A percentile compares a stretch with the other conserved stretches of the same genome.
Evolutionary conservation across 2,113 vertebrate species (phyloP).

Genomic region (Cottus gobio): DNA sequence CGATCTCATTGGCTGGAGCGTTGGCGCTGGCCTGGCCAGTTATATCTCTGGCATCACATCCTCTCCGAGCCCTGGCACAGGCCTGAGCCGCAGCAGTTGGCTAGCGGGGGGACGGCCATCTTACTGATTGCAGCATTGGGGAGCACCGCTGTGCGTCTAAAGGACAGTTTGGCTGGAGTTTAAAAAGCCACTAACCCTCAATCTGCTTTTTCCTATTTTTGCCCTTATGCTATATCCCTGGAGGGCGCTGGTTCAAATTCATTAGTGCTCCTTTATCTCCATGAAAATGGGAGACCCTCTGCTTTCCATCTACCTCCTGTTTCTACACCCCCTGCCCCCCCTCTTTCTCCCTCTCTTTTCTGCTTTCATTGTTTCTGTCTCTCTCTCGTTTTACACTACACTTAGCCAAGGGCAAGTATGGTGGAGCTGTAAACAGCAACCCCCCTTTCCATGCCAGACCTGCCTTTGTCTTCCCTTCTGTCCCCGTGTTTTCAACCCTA

Average conservation of each 20-base stretch:
- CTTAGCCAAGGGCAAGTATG: slow-evolving; percentile 61
- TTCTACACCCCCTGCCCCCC: slow-evolving; percentile 45
- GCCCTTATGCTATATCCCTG: slow-evolving; percentile 70
- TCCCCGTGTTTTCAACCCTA: slow-evolving; percentile 44
- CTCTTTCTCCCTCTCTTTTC: slow-evolving; percentile 9
- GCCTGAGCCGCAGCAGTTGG: slow-evolving; percentile 65
- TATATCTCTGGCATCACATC: slow-evolving; percentile 64
- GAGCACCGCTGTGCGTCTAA: slow-evolving; percentile 66
- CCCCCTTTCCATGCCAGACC: slow-evolving; percentile 59
- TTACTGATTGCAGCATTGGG: slow-evolving; percentile 64
- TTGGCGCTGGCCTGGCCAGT: slow-evolving; percentile 39
- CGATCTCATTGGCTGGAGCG: slow-evolving; percentile 51
- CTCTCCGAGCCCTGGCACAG: slow-evolving; percentile 62
- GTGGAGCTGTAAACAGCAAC: slow-evolving; percentile 37
- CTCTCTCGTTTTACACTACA: slow-evolving; percentile 51
- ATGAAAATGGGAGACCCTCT: slow-evolving; percentile 75
- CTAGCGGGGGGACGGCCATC: slow-evolving; percentile 55
- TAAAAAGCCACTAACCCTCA: slow-evolving; percentile 65
- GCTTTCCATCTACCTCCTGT: slow-evolving; percentile 69
- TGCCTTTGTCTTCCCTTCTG: slow-evolving; percentile 67
- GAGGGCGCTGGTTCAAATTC: slow-evolving; percentile 76
- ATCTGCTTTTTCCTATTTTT: slow-evolving; percentile 70
- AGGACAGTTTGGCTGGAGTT: slow-evolving; percentile 71
- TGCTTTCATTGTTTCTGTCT: slow-evolving; percentile 49
- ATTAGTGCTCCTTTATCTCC: slow-evolving; percentile 75